Base-by-base conservation (phyloP, 1,140 invertebrate genomes). In the Macrosteles quadrilineatus region DNA sequence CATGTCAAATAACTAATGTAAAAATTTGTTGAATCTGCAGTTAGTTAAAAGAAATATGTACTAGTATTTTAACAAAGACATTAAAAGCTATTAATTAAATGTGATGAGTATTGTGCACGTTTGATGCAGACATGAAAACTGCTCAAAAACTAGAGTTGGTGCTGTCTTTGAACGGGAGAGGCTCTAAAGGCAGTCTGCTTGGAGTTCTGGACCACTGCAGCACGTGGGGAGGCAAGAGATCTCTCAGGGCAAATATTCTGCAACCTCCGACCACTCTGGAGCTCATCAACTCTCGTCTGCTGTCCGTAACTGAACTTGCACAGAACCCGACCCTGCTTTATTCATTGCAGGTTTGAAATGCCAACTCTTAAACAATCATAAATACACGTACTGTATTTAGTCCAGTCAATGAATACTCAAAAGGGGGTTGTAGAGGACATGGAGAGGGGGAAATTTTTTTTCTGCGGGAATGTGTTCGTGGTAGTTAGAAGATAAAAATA, bases 171-270 rank as follows among this genome's bases (percentile, higher is more conserved):
- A 83, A 76, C 80, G 80, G 3, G 67, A 77, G 29, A 74, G 78
- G 53, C 80, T 76, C 65, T 79, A 74, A 50, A 80, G 32, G 80
- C 32, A 88, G 82, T 74, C 81, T 98, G 0, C 87, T 91, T 74
- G 90, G 88, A 23, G 83, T 91, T 11, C 76, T 98, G 17, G 91
- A 96, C 75, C 84, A 87, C 59, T 96, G 93, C 57, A 85, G 87
- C 45, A 97, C 95, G 1, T 80, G 83, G 53, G 88, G 91, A 45
- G 96, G 96, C 2, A 82, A 87, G 30, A 81, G 93, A 69, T 81
- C 91, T 1, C 82, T 98, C 4, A 81, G 95, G 67, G 89, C 92
- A 0, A 87, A 87, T 27, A 89, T 97, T 69, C 81, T 97, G n/a
- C 93, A 96, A 78, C 94, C 94, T 0, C 85, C 88, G 4, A 88